Conservation (phyloP, 2,888 invertebrate species). For the Thymelicus acteon region DNA sequence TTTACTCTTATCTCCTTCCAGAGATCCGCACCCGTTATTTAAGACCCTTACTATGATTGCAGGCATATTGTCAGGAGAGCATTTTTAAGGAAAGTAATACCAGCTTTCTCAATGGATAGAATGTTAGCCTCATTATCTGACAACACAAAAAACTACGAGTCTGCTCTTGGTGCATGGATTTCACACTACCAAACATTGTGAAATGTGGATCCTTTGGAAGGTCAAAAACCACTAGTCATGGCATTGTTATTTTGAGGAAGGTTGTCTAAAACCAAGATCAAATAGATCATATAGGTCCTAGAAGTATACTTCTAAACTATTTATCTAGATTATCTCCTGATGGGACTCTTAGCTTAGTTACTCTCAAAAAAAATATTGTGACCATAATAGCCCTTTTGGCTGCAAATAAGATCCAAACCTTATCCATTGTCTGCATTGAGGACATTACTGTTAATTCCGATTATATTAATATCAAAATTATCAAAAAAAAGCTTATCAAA, state of each 20-base stretch:
- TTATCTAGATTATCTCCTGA: conserved; percentile 35
- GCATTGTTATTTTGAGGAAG: too few relatives aligned
- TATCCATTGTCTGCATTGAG: conserved; percentile 38
- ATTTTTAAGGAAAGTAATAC: conserved; percentile 9
- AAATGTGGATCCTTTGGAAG: background rate
- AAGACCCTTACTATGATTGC: conserved; percentile 19
- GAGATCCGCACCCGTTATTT: conserved; percentile 13
- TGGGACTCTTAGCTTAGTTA: conserved; percentile 32
- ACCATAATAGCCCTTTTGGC: conserved; percentile 44
- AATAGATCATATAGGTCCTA: conserved; percentile 37
- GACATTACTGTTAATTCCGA: too few relatives aligned
- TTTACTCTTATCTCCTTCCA: conserved; percentile 8
- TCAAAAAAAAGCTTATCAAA: too few relatives aligned
- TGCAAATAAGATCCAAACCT: conserved; percentile 44
- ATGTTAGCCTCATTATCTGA: conserved; percentile 20
- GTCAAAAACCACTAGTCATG: background rate
- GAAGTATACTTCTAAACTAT: conserved; percentile 30
- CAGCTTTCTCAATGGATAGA: conserved; percentile 20
- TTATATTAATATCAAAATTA: too few relatives aligned
- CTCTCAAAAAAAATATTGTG: conserved; percentile 41
- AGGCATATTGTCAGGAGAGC: conserved; percentile 28
- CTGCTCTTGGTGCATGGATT: conserved; percentile 14
- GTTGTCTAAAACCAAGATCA: too few relatives aligned
- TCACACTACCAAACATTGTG: background rate
- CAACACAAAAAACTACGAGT: conserved; percentile 27